A percentile compares a stretch with the other conserved stretches of the same genome.
Evolutionary conservation across 2,113 vertebrate genomes (phyloP).

Genomic region (Tyrannus savana): DNA sequence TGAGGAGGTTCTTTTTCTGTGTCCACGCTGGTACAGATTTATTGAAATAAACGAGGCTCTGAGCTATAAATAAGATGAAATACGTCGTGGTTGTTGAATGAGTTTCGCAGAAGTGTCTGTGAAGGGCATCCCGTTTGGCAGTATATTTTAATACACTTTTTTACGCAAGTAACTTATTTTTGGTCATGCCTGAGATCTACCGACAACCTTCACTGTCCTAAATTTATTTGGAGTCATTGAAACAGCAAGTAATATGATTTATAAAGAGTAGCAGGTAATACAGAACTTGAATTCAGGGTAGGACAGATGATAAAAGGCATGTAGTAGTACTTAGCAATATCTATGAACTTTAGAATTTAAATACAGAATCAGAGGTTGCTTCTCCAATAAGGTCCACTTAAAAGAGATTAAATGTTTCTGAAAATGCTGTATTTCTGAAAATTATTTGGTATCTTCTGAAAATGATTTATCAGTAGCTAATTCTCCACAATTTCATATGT

Average conservation of each 20-base stretch:
- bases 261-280: background rate
- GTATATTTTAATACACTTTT: background rate
- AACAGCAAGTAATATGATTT: background rate
- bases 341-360: background rate
- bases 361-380: background rate
- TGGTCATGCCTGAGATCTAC: background rate
- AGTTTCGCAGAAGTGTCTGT: background rate
- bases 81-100: background rate
- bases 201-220: background rate
- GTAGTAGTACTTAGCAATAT: background rate
- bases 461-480: background rate
- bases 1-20: background rate
- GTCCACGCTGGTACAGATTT: background rate
- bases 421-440: background rate
- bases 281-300: background rate
- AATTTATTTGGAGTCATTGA: background rate
- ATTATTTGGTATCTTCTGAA: background rate
- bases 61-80: slow-evolving; percentile 13
- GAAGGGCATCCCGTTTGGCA: background rate
- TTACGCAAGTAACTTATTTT: background rate
- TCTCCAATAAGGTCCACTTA: background rate
- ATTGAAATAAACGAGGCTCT: background rate
- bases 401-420: background rate
- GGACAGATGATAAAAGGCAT: background rate
- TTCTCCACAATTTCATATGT: background rate